Conservation (phyloP, 2,797 vertebrate species). For the Bucorvus abyssinicus region DNA sequence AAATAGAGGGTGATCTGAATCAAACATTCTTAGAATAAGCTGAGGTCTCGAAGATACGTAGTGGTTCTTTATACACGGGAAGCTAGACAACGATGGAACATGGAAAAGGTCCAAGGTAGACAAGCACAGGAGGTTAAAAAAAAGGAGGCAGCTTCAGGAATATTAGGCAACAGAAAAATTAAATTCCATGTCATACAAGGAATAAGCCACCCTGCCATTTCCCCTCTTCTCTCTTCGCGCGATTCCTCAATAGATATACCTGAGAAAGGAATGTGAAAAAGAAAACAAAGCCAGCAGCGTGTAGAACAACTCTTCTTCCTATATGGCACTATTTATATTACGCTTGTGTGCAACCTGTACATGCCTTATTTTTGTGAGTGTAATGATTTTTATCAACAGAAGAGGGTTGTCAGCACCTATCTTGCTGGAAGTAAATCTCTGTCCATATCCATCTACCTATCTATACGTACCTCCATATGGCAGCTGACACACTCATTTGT, state of each 20-base stretch:
- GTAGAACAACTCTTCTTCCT: neutral
- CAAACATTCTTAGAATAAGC: neutral
- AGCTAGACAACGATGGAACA: neutral
- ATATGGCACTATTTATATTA: neutral
- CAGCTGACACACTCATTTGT: neutral
- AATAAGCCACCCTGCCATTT: neutral
- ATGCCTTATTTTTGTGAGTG: neutral
- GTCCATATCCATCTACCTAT: neutral
- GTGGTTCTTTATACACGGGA: neutral
- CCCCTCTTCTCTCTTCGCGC: neutral
- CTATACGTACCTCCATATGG: neutral
- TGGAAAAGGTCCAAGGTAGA: accelerated
- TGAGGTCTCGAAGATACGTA: neutral
- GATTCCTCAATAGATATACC: neutral
- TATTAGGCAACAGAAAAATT: neutral
- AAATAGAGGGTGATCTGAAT: neutral
- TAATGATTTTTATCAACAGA: neutral
- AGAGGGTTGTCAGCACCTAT: neutral
- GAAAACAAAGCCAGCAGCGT: neutral
- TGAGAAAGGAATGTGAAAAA: neutral
- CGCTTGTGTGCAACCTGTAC: neutral
- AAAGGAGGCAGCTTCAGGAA: neutral
- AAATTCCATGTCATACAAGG: neutral
- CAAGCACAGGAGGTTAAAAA: neutral
- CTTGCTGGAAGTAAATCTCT: neutral